These are phyloP conservation scores for Pyrochroa serraticornis DNA, from an alignment of 2,888 invertebrate genomes.

Conservation along the genomic window DNA sequence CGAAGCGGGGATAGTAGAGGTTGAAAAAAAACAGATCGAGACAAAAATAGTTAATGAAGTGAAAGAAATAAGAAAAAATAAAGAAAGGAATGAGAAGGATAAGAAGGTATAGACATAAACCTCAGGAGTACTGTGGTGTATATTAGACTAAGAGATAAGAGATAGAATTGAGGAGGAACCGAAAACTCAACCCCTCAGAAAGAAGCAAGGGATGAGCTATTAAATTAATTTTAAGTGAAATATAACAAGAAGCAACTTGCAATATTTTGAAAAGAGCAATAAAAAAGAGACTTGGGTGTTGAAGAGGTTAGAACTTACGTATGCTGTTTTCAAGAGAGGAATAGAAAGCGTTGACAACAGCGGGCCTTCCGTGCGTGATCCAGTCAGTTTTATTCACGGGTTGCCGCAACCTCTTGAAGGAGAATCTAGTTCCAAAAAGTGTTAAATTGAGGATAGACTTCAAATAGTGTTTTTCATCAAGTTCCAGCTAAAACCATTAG, in stretches of 20 bases:
- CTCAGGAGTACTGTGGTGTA: too few species aligned
- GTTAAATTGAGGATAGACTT: constrained; percentile 79
- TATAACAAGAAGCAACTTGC: background rate
- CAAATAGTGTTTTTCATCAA: constrained; percentile 73
- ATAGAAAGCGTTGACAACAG: constrained; percentile 86
- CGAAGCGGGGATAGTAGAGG: too few species aligned
- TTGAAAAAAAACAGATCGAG: too few species aligned
- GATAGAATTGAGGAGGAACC: too few species aligned
- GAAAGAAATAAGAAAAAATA: too few species aligned
- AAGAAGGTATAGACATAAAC: too few species aligned
- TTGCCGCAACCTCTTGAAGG: constrained; percentile 77
- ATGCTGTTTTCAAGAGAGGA: constrained; percentile 86
- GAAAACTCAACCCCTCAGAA: too few species aligned
- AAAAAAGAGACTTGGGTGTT: background rate
- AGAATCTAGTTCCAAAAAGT: constrained; percentile 79
- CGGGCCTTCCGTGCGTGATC: constrained; percentile 83
- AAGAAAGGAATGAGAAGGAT: too few species aligned
- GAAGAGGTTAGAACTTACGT: constrained; percentile 66
- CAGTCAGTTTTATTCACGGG: constrained; percentile 86
- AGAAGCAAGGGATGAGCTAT: too few species aligned
- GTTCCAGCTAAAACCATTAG: constrained; percentile 64
- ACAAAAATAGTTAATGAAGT: too few species aligned
- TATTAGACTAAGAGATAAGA: too few species aligned
- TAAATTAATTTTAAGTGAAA: too few species aligned
- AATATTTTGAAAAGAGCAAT: background rate